Conservation (phyloP, 64 coral and sea anemone species). For the Exaiptasia diaphana region DNA sequence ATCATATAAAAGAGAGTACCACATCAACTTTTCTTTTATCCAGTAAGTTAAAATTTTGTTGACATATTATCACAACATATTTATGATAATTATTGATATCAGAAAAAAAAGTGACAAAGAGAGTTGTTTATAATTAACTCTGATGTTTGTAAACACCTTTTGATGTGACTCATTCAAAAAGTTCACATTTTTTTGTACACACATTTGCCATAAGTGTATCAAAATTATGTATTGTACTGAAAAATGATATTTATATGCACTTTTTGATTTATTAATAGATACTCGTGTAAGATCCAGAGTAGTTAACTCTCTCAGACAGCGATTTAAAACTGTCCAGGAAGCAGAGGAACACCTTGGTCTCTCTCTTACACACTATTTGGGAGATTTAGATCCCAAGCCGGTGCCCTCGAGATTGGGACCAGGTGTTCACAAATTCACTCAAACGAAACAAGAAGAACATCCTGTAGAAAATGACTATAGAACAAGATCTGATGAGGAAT, state of each 20-base stretch:
- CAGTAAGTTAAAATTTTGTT: background rate
- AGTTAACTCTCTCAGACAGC: background rate
- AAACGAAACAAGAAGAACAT: background rate
- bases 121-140: background rate
- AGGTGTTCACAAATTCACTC: background rate
- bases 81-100: background rate
- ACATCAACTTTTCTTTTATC: constrained; percentile 29
- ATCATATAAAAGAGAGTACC: background rate
- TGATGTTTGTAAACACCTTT: too few relatives aligned
- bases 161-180: background rate
- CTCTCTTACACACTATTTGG: background rate
- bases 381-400: background rate
- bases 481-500: background rate
- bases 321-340: background rate
- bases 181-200: too few relatives aligned
- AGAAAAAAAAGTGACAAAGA: background rate
- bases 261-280: constrained; percentile 9
- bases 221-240: background rate
- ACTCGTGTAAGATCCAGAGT: background rate
- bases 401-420: background rate
- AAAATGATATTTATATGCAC: background rate
- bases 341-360: constrained; percentile 5
- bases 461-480: background rate
- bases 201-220: too few relatives aligned
- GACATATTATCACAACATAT: background rate